Evolutionary conservation across 2,113 vertebrate species (phyloP).

Genomic region (Delphinus delphis): DNA sequence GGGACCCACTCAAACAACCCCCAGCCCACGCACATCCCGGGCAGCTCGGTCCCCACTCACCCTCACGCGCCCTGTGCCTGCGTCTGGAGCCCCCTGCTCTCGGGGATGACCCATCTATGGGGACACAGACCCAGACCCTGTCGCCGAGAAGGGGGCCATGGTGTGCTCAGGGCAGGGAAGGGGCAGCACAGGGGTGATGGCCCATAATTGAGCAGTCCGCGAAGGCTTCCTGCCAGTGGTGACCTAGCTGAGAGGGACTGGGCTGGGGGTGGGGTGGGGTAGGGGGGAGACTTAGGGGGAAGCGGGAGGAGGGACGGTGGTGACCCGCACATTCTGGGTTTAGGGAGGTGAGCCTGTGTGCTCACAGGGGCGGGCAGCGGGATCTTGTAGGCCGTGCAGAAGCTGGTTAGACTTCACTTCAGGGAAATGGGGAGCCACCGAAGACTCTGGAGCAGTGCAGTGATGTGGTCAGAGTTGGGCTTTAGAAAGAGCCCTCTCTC

Average conservation of each 20-base stretch:
- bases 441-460: neutral
- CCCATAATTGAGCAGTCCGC: fast-evolving
- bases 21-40: neutral
- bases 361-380: neutral
- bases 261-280: no score
- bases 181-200: neutral
- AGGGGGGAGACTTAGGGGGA: neutral
- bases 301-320: fast-evolving
- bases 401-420: neutral
- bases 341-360: neutral
- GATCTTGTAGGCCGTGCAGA: neutral
- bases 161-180: neutral
- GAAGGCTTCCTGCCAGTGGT: neutral
- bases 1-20: neutral
- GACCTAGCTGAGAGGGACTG: neutral
- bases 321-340: neutral
- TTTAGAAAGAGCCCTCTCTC: neutral
- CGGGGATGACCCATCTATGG: neutral
- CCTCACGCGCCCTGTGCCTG: neutral
- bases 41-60: neutral
- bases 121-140: neutral
- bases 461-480: neutral
- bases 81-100: neutral
- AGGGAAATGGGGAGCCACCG: neutral
- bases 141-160: neutral